Base-by-base conservation (phyloP, 2,797 vertebrate species). In the Gymnothorax reevesii region DNA sequence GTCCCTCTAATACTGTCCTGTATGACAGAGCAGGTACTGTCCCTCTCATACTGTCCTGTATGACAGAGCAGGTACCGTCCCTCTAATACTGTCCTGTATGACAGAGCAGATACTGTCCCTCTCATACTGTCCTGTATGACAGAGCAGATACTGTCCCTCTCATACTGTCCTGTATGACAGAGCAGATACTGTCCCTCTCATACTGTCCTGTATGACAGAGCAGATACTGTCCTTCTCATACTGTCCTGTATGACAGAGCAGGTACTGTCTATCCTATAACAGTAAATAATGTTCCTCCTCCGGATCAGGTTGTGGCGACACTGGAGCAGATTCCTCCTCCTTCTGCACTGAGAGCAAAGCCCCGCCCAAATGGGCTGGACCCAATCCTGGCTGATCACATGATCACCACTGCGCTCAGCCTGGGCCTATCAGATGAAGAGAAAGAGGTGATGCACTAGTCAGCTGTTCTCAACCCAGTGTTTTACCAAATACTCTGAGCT, bases 241-340 rank as follows among this genome's bases (percentile, higher is more conserved):
- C 33, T 42, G 33, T 42, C 33, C 33, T 97, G 97, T 90, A 95
- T 99, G 92, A 90, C 99, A 86, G 97, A 99, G 84, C 98, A 99
- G 97, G 98, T 97, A 82, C 27, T 49, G 71, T 22, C 59, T 42
- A 2, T 25, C 20, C 62, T 64, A 20, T n/a, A n/a, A 42, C 33
- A 42, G 33, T 42, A 42, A 42, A 42, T 22, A 7, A 17, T 54
- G 1, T 7, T 79, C 13, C 15, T 33, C 49, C 7, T 90, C 87
- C 82, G 87, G 10, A 84, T 17, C 84, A 99, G 98, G 95, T 98
- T 66, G 93, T 95, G 88, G 94, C 96, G 52, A 92, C 89, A 54
- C 95, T 96, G 83, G 90, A 93, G 82, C 87, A 94, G 71, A 91
- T 93, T 9, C 83, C 82, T 9, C 90, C 92, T 1, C 89, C 88